Evolutionary conservation across 2,797 vertebrate genomes (phyloP), one percentile per base, ranked within the genome.

Genomic region (Chaenodraco wilsoni): DNA sequence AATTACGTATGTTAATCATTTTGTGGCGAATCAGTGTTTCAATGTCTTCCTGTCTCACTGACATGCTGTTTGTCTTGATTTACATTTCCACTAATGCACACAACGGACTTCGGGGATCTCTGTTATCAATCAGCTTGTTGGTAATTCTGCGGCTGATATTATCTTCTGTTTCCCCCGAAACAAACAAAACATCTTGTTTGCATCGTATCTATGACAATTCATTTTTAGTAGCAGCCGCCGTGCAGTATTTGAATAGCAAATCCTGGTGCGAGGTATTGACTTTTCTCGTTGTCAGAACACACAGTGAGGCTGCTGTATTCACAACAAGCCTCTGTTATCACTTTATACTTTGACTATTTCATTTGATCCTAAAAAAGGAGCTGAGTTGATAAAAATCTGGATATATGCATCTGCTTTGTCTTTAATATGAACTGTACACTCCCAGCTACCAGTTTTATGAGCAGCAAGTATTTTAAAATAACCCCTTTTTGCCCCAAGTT

Each of bases 201-300:
- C 69, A 60, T 74, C 15, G 73, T 45, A 16, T 55, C 40, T 51
- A n/a, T 44, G 65, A 66, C 56, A 59, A 61, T 72, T 44, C 21
- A 63, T 46, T 56, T 62, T 44, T 16, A 56, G 61, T 12, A 46
- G 62, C 66, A 64, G 58, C 69, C 71, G 52, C 44, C 12, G 55
- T 8, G 5, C 23, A 15, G 46, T 3, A 65, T 91, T 91, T 93
- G 83, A 84, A 83, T 90, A 87, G 76, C 87, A 91, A 92, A 91
- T 87, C 41, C 45, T 50, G 64, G 6, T 13, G 33, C 0, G 0
- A 27, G 8, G 19, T 43, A 10, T 66, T 48, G 72, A 43, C 57
- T 15, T 37, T 65, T 27, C 23, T 57, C 37, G 17, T 54, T 5
- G 17, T 55, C 59, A n/a, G 41, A 48, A 10, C n/a, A 16, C 31